Evolutionary conservation across 1,140 invertebrate species (phyloP).

Genomic region (Macrobrachium rosenbergii): DNA sequence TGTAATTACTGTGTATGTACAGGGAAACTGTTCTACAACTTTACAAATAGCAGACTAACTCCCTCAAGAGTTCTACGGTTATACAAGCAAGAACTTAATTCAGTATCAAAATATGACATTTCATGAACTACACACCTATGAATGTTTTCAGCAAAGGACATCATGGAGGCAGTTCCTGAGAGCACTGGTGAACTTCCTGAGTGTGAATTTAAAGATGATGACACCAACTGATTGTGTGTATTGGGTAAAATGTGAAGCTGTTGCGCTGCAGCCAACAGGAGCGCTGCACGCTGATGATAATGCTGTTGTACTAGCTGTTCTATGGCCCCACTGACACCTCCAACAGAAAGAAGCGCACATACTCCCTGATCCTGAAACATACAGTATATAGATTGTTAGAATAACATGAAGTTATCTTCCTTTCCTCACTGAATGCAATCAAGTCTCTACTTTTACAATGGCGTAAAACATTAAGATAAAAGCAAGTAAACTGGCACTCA

Average conservation of each 20-base stretch:
- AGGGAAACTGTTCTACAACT: background rate
- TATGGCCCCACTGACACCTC: conserved; percentile 41
- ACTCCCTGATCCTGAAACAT: conserved; percentile 60
- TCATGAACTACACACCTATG: conserved; percentile 33
- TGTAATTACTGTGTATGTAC: too few relatives aligned
- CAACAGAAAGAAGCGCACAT: conserved; percentile 49
- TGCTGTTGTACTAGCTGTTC: conserved; percentile 61
- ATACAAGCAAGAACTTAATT: background rate
- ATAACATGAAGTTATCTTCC: too few relatives aligned
- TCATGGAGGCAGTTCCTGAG: conserved; percentile 35
- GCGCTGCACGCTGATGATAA: conserved; percentile 61
- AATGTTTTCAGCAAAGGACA: conserved; percentile 55
- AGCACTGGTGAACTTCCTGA: conserved; percentile 26
- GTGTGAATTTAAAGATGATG: background rate
- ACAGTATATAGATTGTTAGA: too few relatives aligned
- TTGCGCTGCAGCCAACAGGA: conserved; percentile 53
- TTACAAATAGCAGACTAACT: too few relatives aligned
- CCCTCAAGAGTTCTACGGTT: background rate
- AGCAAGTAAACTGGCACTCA: too few relatives aligned
- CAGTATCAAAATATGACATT: background rate
- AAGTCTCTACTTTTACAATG: too few relatives aligned
- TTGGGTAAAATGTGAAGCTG: conserved; percentile 38
- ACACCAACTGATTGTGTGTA: conserved; percentile 13
- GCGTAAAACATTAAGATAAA: too few relatives aligned
- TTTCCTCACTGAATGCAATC: too few relatives aligned